Evolutionary conservation across 2,888 invertebrate species (phyloP).

Genomic region (Epirrita christyi): DNA sequence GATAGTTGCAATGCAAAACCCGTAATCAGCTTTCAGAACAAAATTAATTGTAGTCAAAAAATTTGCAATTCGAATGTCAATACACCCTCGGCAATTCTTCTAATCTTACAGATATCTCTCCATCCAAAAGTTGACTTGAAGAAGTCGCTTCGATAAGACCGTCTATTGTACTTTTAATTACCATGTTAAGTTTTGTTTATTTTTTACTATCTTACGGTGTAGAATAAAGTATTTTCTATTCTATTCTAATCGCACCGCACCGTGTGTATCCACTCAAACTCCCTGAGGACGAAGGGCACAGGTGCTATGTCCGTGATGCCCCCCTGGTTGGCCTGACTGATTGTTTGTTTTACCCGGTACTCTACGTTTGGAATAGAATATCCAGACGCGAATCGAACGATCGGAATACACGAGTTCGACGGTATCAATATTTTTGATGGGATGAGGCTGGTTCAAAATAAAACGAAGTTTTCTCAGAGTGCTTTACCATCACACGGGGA

Average conservation of each 20-base stretch:
- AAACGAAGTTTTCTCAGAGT: constrained; percentile 7
- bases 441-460: constrained; percentile 4
- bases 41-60: too few relatives aligned
- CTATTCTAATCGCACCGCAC: background rate
- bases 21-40: too few relatives aligned
- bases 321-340: constrained; percentile 64
- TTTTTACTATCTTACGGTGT: too few relatives aligned
- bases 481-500: background rate
- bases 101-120: too few relatives aligned
- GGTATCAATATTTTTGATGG: constrained; percentile 23
- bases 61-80: too few relatives aligned
- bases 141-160: too few relatives aligned
- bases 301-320: constrained; percentile 54
- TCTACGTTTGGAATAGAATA: constrained; percentile 43
- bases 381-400: constrained; percentile 13
- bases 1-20: too few relatives aligned
- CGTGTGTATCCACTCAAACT: constrained; percentile 10
- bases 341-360: constrained; percentile 68
- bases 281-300: constrained; percentile 51
- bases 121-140: too few relatives aligned
- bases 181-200: too few relatives aligned
- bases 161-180: too few relatives aligned
- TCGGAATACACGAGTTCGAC: constrained; percentile 6
- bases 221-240: too few relatives aligned
- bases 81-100: too few relatives aligned